Conservation (phyloP, 2,888 invertebrate genomes). For the Ophioninae sp. region DNA sequence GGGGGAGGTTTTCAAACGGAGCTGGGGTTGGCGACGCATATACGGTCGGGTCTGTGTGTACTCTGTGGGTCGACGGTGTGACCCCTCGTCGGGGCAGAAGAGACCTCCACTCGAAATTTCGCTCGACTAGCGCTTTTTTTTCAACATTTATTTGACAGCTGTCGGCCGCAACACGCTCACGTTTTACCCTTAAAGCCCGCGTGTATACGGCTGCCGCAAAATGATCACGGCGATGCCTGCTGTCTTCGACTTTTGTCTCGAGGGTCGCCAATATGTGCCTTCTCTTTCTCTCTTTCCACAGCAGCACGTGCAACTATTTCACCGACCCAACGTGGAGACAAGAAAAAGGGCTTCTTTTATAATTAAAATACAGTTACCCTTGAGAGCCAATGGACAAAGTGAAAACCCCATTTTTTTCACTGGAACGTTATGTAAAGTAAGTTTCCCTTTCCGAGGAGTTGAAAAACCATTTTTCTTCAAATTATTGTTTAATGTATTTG, state of each 20-base stretch:
- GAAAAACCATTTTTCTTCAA: too few species aligned
- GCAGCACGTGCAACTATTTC: slow-evolving; percentile 51
- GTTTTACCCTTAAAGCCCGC: slow-evolving; percentile 67
- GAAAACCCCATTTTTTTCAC: too few species aligned
- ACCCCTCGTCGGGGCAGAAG: slow-evolving; percentile 70
- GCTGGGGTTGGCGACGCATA: slow-evolving; percentile 60
- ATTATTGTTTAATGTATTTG: too few species aligned
- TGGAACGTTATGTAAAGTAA: too few species aligned
- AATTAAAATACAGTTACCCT: slow-evolving; percentile 31
- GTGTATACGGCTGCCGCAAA: slow-evolving; percentile 37
- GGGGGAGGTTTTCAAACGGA: slow-evolving; percentile 60
- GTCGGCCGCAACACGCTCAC: slow-evolving; percentile 77
- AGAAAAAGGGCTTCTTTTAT: slow-evolving; percentile 3
- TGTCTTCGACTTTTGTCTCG: slow-evolving; percentile 67
- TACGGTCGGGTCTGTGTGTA: slow-evolving; percentile 62
- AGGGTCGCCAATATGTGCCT: slow-evolving; percentile 49
- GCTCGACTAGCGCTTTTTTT: slow-evolving; percentile 79
- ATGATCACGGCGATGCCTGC: slow-evolving; percentile 59
- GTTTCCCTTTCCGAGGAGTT: too few species aligned
- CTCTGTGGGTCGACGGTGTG: slow-evolving; percentile 71
- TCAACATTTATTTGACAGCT: slow-evolving; percentile 81
- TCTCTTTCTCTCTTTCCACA: slow-evolving; percentile 29
- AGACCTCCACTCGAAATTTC: slow-evolving; percentile 78
- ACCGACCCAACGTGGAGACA: slow-evolving; percentile 32
- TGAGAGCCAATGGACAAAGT: too few species aligned